These are phyloP conservation scores for Podocnemis expansa DNA, from an alignment of 2,113 vertebrate genomes.

Conservation along the genomic window DNA sequence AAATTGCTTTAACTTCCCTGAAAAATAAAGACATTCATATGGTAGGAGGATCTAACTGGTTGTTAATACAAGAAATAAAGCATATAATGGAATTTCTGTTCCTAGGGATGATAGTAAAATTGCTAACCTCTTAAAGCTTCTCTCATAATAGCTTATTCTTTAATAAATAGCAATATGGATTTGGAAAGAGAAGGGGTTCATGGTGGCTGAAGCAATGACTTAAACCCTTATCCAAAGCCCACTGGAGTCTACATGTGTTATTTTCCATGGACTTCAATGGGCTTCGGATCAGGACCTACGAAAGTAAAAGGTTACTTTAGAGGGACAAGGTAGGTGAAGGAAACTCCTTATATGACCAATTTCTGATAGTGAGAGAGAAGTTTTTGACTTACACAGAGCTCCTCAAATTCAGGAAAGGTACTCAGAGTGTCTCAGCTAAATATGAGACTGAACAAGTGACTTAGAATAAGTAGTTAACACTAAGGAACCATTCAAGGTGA, in stretches of 20 bases:
- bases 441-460: background rate
- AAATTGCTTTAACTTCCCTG: accelerated
- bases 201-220: background rate
- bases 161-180: background rate
- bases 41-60: background rate
- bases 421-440: background rate
- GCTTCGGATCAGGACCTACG: background rate
- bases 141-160: background rate
- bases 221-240: background rate
- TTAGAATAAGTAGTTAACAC: too few species aligned
- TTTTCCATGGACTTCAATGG: background rate
- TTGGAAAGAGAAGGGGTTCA: background rate
- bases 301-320: background rate
- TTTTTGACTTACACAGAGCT: background rate
- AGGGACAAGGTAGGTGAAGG: background rate
- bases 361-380: background rate
- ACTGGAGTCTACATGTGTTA: background rate
- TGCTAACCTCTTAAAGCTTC: background rate
- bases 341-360: background rate
- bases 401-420: background rate
- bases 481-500: background rate
- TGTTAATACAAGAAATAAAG: background rate
- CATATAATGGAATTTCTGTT: background rate
- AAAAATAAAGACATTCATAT: background rate
- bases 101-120: background rate